These are phyloP conservation scores for Scrobipalpa atriplicella DNA, from an alignment of 2,888 invertebrate species.

Conservation along the genomic window DNA sequence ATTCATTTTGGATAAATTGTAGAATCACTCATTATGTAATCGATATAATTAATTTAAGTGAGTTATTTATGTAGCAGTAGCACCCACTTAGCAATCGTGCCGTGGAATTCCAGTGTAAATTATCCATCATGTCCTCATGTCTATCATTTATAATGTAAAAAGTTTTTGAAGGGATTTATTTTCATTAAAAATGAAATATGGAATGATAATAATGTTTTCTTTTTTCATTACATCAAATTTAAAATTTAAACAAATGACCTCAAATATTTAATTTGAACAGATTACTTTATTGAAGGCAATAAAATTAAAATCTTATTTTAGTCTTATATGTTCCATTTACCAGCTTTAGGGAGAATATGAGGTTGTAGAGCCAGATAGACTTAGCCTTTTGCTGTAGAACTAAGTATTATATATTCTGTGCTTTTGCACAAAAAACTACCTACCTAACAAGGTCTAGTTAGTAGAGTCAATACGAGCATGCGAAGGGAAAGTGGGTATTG, in stretches of 20 bases:
- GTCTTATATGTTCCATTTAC: too few species aligned
- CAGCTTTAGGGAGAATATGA: too few species aligned
- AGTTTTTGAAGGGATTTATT: slow-evolving; percentile 57
- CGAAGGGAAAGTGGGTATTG: slow-evolving; percentile 58
- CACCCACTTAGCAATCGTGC: slow-evolving; percentile 1
- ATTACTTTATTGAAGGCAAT: too few species aligned
- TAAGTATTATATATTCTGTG: too few species aligned
- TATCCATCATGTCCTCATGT: slow-evolving; percentile 15
- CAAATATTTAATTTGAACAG: too few species aligned
- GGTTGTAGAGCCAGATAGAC: too few species aligned
- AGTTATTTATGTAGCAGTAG: slow-evolving; percentile 6
- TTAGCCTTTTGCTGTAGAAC: too few species aligned
- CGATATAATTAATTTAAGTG: neutral
- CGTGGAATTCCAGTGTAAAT: slow-evolving; percentile 21
- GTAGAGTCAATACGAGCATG: slow-evolving; percentile 32
- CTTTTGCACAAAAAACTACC: too few species aligned
- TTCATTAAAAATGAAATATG: slow-evolving; percentile 60
- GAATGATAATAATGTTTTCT: slow-evolving; percentile 33
- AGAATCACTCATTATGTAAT: slow-evolving; percentile 10
- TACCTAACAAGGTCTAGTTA: slow-evolving; percentile 20
- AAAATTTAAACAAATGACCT: too few species aligned
- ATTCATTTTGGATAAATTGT: neutral
- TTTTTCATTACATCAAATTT: neutral
- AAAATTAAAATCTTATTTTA: too few species aligned
- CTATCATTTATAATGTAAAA: slow-evolving; percentile 35